Conservation (phyloP, 2,797 vertebrate genomes). For the Telmatherina bonti region DNA sequence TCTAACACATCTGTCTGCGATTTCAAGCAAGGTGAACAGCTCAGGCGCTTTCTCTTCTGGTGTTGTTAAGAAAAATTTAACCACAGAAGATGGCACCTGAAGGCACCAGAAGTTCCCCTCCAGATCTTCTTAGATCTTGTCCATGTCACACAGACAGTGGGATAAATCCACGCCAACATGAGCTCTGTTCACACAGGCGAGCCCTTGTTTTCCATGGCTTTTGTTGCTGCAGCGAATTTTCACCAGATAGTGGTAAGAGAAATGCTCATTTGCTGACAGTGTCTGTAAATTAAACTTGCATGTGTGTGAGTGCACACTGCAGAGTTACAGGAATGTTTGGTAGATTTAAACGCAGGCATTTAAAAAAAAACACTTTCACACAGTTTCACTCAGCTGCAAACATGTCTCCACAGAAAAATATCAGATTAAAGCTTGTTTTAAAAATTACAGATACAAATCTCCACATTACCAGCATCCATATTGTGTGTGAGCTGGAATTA, state of each 20-base stretch:
- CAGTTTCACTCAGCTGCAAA: not conserved
- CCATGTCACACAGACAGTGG: slow-evolving; percentile 31
- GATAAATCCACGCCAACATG: slow-evolving; percentile 44
- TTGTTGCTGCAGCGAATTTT: slow-evolving; percentile 63
- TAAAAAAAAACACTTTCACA: slow-evolving; percentile 16
- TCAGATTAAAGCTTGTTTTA: slow-evolving; percentile 7
- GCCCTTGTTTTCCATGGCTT: slow-evolving; percentile 65
- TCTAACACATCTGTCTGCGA: slow-evolving; percentile 13
- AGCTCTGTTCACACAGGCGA: slow-evolving; percentile 48
- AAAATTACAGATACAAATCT: slow-evolving; percentile 18
- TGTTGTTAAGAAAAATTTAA: slow-evolving; percentile 2
- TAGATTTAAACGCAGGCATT: slow-evolving; percentile 20
- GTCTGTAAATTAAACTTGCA: slow-evolving; percentile 69
- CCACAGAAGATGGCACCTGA: slow-evolving; percentile 5
- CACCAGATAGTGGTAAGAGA: slow-evolving; percentile 67
- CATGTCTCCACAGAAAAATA: not conserved
- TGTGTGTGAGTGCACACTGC: slow-evolving; percentile 50
- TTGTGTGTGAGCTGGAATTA: slow-evolving; percentile 27
- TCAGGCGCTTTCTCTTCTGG: slow-evolving; percentile 35
- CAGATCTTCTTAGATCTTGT: slow-evolving; percentile 48
- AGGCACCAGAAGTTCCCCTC: slow-evolving; percentile 8
- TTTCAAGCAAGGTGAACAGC: not conserved
- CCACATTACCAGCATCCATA: slow-evolving; percentile 3
- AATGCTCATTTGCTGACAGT: slow-evolving; percentile 66
- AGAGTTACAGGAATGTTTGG: slow-evolving; percentile 61